Base-by-base conservation (phyloP, 2,888 invertebrate genomes). In the Anaspis maculata region DNA sequence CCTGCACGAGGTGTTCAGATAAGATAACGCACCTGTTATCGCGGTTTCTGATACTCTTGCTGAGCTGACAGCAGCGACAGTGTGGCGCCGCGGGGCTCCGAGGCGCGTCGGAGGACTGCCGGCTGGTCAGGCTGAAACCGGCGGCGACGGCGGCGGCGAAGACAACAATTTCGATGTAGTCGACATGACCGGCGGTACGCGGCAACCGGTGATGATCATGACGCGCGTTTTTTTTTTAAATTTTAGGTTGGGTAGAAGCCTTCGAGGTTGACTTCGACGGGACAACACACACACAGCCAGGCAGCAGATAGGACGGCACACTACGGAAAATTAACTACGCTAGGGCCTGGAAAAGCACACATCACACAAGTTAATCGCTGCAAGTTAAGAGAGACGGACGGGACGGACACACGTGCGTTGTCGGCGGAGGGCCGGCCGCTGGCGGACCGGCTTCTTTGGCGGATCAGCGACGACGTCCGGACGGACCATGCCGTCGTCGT, bases 21-120 rank as follows among this genome's bases (percentile, higher is more conserved):
- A 51, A 54, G 53, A 54, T 54, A 52, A 45, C 45, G 43, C 50
- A 52, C 50, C 49, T 51, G 51, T 51, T 11, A 10, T 24, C 52
- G 51, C 53, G 44, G 37, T 43, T 34, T 40, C 41, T 45, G 28
- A 39, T 37, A 34, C 15, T 22, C 16, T 25, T 29, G 25, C 21
- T 10, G 12, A 16, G 25, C n/a, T n/a, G n/a, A n/a, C n/a, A n/a
- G n/a, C n/a, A n/a, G n/a, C n/a, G n/a, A n/a, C n/a, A n/a, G n/a
- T n/a, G n/a, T n/a, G n/a, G n/a, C n/a, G n/a, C 21, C 28, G 12
- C 32, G 16, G 34, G 38, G 39, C 28, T 37, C 36, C 35, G 43
- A 38, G 35, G 40, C 40, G 34, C 40, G 30, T 25, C 32, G 32
- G n/a, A 26, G n/a, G n/a, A n/a, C n/a, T n/a, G n/a, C n/a, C n/a